These are phyloP conservation scores for Scatophagus argus DNA, from an alignment of 2,113 vertebrate genomes.

Conservation along the genomic window DNA sequence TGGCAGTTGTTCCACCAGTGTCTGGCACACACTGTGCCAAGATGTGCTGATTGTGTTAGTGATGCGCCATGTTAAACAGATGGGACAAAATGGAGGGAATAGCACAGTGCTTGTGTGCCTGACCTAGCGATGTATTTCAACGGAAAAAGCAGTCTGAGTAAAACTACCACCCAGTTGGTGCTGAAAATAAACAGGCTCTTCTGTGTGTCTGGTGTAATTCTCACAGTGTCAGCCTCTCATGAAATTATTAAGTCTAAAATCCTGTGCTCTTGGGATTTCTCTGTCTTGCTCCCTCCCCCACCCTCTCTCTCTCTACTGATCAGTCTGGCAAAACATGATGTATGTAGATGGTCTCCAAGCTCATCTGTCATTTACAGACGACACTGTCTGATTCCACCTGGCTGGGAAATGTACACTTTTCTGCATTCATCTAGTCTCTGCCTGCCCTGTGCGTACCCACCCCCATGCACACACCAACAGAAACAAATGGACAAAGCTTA, in stretches of 20 bases:
- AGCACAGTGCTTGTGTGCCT: slow-evolving; percentile 26
- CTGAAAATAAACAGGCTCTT: slow-evolving; percentile 43
- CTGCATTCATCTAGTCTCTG: slow-evolving; percentile 27
- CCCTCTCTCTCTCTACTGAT: slow-evolving; percentile 39
- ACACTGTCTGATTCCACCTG: slow-evolving; percentile 62
- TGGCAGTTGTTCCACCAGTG: slow-evolving; percentile 27
- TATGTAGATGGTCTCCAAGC: slow-evolving; percentile 52
- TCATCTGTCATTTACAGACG: slow-evolving; percentile 64
- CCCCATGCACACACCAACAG: slow-evolving; percentile 17
- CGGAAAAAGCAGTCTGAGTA: slow-evolving; percentile 27
- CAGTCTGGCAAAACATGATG: slow-evolving; percentile 53
- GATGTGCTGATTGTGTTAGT: slow-evolving; percentile 49
- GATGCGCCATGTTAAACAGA: slow-evolving; percentile 54
- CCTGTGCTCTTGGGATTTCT: slow-evolving; percentile 32
- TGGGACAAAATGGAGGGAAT: slow-evolving; percentile 61
- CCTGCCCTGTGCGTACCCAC: slow-evolving; percentile 10
- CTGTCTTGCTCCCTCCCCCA: slow-evolving; percentile 18
- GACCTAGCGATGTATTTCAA: slow-evolving; percentile 32
- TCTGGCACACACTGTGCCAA: slow-evolving; percentile 23
- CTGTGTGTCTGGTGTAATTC: slow-evolving; percentile 49
- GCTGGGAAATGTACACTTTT: slow-evolving; percentile 42
- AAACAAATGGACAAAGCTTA: slow-evolving; percentile 59
- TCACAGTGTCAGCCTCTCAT: slow-evolving; percentile 65
- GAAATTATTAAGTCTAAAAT: slow-evolving; percentile 66
- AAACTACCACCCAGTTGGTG: slow-evolving; percentile 35